Conservation (phyloP, 2,797 vertebrate species). For the Neopelma chrysocephalum region DNA sequence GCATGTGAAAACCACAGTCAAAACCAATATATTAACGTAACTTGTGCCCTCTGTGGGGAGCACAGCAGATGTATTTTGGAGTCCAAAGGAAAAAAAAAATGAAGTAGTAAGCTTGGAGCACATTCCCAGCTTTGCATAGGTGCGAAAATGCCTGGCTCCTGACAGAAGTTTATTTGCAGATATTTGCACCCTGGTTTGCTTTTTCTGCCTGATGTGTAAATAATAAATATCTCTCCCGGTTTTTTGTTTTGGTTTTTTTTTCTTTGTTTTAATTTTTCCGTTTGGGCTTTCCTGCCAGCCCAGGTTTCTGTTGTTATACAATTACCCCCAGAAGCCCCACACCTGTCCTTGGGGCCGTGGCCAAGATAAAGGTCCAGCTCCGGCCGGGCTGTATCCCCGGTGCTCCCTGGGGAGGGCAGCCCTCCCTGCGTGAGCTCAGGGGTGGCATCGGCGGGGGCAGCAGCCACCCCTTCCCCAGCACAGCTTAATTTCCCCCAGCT, state of each 20-base stretch:
- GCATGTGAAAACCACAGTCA: background rate
- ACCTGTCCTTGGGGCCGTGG: rapidly evolving
- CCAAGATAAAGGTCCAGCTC: rapidly evolving
- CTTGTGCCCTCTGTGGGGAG: background rate
- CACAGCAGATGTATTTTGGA: background rate
- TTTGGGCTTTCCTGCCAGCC: background rate
- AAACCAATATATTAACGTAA: background rate
- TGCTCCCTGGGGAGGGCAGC: background rate
- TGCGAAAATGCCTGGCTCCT: slow-evolving; percentile 9
- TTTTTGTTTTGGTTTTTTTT: background rate
- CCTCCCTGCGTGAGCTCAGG: rapidly evolving
- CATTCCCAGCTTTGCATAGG: background rate
- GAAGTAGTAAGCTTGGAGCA: background rate
- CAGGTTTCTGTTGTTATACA: background rate
- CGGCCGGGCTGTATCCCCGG: rapidly evolving
- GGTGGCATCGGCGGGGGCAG: rapidly evolving
- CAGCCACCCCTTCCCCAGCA: background rate
- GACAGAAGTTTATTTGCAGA: slow-evolving; percentile 31
- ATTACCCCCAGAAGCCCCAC: background rate
- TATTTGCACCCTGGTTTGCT: background rate
- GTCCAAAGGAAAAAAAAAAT: background rate
- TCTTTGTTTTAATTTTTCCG: background rate
- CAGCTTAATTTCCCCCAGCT: background rate
- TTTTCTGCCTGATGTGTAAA: background rate
- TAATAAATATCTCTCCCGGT: background rate